A percentile compares a stretch with the other conserved stretches of the same genome.
Conservation (phyloP, 2,797 vertebrate species). For the Lepilemur ruficaudatus region DNA sequence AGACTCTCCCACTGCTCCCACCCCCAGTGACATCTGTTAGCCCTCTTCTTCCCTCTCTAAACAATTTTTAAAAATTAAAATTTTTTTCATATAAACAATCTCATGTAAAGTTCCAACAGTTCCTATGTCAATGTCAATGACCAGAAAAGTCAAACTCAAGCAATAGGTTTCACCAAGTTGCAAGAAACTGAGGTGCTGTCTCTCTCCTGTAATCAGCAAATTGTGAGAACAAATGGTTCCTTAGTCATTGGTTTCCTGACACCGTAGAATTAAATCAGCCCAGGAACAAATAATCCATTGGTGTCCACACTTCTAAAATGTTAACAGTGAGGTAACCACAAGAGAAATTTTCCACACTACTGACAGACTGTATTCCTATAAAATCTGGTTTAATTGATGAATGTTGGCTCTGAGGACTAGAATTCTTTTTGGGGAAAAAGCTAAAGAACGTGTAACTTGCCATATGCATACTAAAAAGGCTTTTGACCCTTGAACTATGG, state of each 20-base stretch:
- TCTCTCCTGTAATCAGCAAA: constrained; percentile 60
- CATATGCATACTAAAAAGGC: neutral
- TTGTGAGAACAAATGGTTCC: constrained; percentile 71
- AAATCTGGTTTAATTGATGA: constrained; percentile 16
- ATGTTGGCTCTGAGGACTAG: constrained; percentile 22
- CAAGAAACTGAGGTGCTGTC: constrained; percentile 61
- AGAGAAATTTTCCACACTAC: constrained; percentile 45
- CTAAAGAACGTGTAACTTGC: constrained; percentile 10
- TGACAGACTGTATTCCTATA: neutral
- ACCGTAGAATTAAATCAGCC: constrained; percentile 70
- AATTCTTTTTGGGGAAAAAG: neutral
- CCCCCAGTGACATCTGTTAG: neutral
- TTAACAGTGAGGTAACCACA: constrained; percentile 70
- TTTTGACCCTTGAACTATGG: neutral
- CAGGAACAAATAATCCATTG: constrained; percentile 80
- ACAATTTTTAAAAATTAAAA: neutral
- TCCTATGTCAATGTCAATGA: constrained; percentile 13
- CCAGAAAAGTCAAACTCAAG: constrained; percentile 65
- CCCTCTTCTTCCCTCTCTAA: neutral
- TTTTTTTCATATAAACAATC: neutral
- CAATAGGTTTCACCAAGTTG: constrained; percentile 46
- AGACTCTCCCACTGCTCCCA: neutral
- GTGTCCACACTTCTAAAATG: constrained; percentile 51
- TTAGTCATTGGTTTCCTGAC: constrained; percentile 76
- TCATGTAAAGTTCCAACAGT: neutral